Conservation (phyloP, 2,113 vertebrate genomes). For the Acrocephalus kingi region DNA sequence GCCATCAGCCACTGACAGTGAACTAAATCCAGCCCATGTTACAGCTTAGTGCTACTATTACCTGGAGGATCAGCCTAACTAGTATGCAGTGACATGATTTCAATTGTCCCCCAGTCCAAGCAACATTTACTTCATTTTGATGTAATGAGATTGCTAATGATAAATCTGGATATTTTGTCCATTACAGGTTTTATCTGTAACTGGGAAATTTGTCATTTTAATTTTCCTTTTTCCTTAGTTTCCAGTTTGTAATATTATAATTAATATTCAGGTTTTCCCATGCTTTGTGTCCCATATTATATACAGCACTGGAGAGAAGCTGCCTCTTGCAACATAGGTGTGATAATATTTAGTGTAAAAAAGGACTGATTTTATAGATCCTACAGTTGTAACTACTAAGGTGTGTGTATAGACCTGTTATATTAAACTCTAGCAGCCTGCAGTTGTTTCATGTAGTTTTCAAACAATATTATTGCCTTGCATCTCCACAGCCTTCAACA, state of each 20-base stretch:
- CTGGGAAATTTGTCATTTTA: not conserved
- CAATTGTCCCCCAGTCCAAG: not conserved
- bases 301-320: not conserved
- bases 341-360: not conserved
- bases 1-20: not conserved
- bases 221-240: not conserved
- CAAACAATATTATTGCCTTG: not conserved
- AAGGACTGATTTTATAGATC: not conserved
- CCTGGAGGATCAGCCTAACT: not conserved
- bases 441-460: not conserved
- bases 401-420: not conserved
- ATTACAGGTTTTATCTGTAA: not conserved
- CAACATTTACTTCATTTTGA: not conserved
- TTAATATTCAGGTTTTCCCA: not conserved
- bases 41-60: not conserved
- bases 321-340: not conserved
- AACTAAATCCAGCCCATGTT: not conserved
- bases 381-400: not conserved
- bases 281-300: not conserved
- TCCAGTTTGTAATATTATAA: not conserved
- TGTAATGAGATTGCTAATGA: not conserved
- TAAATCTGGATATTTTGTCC: not conserved
- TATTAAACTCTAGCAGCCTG: not conserved
- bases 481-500: not conserved
- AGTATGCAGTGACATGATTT: not conserved